Evolutionary conservation across 1,140 invertebrate genomes (phyloP), one percentile per base, ranked within the genome.

Genomic region (Ganaspis sp.): DNA sequence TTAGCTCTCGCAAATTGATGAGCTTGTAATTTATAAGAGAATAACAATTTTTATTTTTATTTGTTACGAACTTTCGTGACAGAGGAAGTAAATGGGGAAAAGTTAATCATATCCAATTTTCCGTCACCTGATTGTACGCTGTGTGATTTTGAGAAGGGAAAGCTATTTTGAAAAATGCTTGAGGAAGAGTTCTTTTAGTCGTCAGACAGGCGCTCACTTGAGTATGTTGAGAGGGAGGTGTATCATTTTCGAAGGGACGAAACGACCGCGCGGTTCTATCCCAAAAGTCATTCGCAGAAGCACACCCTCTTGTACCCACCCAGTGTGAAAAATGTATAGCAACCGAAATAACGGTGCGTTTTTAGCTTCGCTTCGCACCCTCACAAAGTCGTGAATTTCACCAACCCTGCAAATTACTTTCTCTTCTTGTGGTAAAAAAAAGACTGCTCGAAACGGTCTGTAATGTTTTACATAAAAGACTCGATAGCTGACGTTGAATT

Each of bases 361-460:
- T 64, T 64, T 64, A 64, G 58, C 58, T 64, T 64, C 58, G 26
- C 58, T 34, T 64, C 58, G 23, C 58, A 64, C 58, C 58, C 58
- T 64, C 21, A 34, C 23, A 6, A 64, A 26, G 2, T 64, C 5
- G 26, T 29, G 58, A 64, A 64, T 64, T 64, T 29, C n/a, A 26
- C 58, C 58, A 34, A 64, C 58, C 58, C 58, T 5, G 15, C 23
- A 64, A 64, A 49, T 49, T 49, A 49, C 45, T 49, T 49, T 64
- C 15, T n/a, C 26, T 29, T 64, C 58, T 26, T 64, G 58, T 34
- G 58, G 58, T 64, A 1, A 12, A n/a, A 29, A 26, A 54, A 19
- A 23, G 5, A 58, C 53, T 54, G 1, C 21, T 6, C 9, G 8
- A 21, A 58, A 23, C 19, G 17, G 19, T 58, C 45, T 49, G n/a